Evolutionary conservation across 2,113 vertebrate species (phyloP).

Genomic region (Tupaia chinensis): DNA sequence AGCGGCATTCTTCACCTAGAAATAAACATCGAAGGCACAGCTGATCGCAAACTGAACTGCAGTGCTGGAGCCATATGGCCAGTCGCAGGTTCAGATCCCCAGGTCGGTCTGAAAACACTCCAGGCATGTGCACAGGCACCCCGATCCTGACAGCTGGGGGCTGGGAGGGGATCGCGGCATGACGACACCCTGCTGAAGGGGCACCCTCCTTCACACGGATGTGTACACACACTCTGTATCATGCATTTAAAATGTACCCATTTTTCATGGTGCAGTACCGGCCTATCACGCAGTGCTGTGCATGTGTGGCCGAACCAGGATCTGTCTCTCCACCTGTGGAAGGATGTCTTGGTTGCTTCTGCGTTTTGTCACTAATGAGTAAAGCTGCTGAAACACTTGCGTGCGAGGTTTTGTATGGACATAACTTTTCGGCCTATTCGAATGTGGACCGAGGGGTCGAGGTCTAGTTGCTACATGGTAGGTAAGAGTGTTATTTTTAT

Average conservation of each 20-base stretch:
- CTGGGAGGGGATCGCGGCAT: too few relatives aligned
- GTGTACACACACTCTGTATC: too few relatives aligned
- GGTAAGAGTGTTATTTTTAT: not conserved
- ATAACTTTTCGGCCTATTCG: not conserved
- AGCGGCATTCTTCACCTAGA: not conserved
- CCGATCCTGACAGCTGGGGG: too few relatives aligned
- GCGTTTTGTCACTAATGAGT: not conserved
- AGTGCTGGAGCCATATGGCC: too few relatives aligned
- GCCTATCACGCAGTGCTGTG: not conserved
- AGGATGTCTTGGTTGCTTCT: not conserved
- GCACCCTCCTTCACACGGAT: too few relatives aligned
- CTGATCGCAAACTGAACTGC: too few relatives aligned
- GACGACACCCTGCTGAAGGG: too few relatives aligned
- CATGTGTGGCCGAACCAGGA: not conserved
- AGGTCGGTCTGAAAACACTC: too few relatives aligned
- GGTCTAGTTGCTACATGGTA: not conserved
- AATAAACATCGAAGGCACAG: not conserved
- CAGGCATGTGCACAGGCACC: too few relatives aligned
- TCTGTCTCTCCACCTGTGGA: not conserved
- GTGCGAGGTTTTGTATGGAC: not conserved
- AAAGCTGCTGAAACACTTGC: not conserved
- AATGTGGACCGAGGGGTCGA: not conserved
- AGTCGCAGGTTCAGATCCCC: too few relatives aligned
- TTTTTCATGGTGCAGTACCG: not conserved
- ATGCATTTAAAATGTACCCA: not conserved